A percentile compares a stretch with the other conserved stretches of the same genome.
These are phyloP conservation scores for Halesus radiatus DNA, from an alignment of 1,140 invertebrate species.

Conservation along the genomic window DNA sequence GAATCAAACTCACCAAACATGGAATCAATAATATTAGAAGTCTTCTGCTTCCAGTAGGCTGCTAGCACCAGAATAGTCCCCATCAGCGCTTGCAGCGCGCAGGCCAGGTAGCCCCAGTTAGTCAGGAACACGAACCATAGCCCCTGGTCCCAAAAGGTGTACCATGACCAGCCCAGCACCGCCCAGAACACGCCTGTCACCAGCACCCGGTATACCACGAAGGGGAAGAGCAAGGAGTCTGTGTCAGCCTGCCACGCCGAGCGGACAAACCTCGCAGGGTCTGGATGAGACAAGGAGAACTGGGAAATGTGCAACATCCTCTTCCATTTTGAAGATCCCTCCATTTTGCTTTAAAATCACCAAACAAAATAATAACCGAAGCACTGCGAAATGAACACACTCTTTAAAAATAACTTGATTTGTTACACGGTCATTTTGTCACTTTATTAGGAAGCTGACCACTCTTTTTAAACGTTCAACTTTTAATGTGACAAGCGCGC, in stretches of 20 bases:
- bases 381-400: too few species aligned
- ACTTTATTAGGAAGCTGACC: too few species aligned
- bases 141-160: conserved; percentile 60
- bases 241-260: conserved; percentile 55
- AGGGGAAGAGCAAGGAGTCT: conserved; percentile 55
- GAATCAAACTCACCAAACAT: conserved; percentile 48
- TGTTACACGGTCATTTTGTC: too few species aligned
- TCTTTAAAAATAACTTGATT: too few species aligned
- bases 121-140: conserved; percentile 80
- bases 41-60: conserved; percentile 60
- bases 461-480: too few species aligned
- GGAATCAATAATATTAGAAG: conserved; percentile 55
- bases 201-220: conserved; percentile 71
- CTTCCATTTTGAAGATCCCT: conserved; percentile 27
- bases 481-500: too few species aligned
- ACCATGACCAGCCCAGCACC: conserved; percentile 67
- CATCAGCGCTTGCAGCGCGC: conserved; percentile 68
- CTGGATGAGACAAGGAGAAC: conserved; percentile 43
- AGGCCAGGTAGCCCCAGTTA: conserved; percentile 76
- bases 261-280: conserved; percentile 45
- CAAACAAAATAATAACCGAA: too few species aligned
- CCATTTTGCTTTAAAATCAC: neutral
- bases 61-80: conserved; percentile 65
- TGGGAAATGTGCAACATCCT: conserved; percentile 29
- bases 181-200: conserved; percentile 65